Percentiles rank a stretch among this genome's conserved stretches.
phyloP scores from a whole-genome alignment of 1,140 invertebrate genomes.

The Sycophaga agraensis region DNA sequence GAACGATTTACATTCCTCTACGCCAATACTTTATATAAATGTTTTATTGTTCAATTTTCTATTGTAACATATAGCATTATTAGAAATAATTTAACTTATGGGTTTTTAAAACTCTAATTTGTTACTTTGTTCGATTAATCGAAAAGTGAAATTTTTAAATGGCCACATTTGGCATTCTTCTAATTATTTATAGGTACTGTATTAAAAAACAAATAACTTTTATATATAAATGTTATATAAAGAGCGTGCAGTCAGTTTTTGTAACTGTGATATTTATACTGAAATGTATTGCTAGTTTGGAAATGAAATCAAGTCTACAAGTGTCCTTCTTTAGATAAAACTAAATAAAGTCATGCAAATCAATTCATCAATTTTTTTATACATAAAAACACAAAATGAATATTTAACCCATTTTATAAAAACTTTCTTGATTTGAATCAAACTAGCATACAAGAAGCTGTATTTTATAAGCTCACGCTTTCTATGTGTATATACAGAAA shows the following conservation, averaged over 20 bases:
- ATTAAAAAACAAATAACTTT: slow-evolving; percentile 20
- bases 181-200: slow-evolving; percentile 19
- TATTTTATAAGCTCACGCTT: slow-evolving; percentile 35
- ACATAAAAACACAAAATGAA: too few relatives aligned
- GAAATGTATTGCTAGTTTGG: slow-evolving; percentile 24
- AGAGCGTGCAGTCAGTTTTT: slow-evolving; percentile 44
- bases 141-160: not conserved
- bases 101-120: slow-evolving; percentile 14
- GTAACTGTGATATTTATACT: slow-evolving; percentile 53
- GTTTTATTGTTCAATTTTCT: slow-evolving; percentile 11
- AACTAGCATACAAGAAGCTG: slow-evolving; percentile 23
- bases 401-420: too few relatives aligned
- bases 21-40: slow-evolving; percentile 14
- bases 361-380: too few relatives aligned
- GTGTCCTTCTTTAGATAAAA: slow-evolving; percentile 2
- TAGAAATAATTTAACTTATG: slow-evolving; percentile 20
- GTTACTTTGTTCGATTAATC: slow-evolving; percentile 15
- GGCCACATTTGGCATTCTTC: not conserved
- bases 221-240: slow-evolving; percentile 25
- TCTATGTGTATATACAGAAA: slow-evolving; percentile 37
- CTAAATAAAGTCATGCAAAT: too few relatives aligned
- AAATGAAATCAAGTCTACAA: not conserved
- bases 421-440: not conserved
- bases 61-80: not conserved
- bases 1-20: slow-evolving; percentile 30